phyloP scores from a whole-genome alignment of 2,888 invertebrate species.

The Lathronympha strigana region DNA sequence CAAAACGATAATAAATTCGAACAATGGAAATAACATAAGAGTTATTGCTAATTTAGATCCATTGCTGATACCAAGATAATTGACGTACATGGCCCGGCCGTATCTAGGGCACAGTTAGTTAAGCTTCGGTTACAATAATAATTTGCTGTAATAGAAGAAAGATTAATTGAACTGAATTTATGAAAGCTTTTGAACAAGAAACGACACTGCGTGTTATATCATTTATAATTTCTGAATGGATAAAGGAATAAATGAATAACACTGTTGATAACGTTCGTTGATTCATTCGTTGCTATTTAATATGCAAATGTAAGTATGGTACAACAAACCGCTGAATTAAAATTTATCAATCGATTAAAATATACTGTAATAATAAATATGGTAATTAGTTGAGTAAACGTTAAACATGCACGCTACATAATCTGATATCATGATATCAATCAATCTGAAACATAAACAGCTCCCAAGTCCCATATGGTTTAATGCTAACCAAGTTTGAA shows the following conservation, averaged over 20 bases:
- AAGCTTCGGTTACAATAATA: slow-evolving; percentile 37
- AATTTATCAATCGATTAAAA: neutral
- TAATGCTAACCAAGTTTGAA: slow-evolving; percentile 70
- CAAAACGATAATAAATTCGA: slow-evolving; percentile 43
- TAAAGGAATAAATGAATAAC: slow-evolving; percentile 11
- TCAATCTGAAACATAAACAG: slow-evolving; percentile 73
- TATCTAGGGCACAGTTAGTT: slow-evolving; percentile 45
- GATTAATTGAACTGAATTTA: slow-evolving; percentile 34
- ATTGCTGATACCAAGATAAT: slow-evolving; percentile 45
- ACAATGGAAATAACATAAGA: slow-evolving; percentile 44
- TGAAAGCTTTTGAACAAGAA: slow-evolving; percentile 29
- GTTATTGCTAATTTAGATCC: slow-evolving; percentile 50
- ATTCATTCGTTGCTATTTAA: neutral
- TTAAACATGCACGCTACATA: slow-evolving; percentile 55
- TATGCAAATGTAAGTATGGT: neutral
- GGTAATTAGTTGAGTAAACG: neutral
- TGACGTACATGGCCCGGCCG: slow-evolving; percentile 46
- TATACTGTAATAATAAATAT: neutral
- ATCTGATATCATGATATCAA: slow-evolving; percentile 62
- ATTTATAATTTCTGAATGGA: slow-evolving; percentile 3
- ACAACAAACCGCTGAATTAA: neutral
- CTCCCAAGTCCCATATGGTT: slow-evolving; percentile 62
- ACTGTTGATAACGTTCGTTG: neutral
- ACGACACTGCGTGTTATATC: neutral
- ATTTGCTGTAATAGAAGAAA: slow-evolving; percentile 32